Base-by-base conservation (phyloP, 2,797 vertebrate genomes). In the Alfaro cultratus region DNA sequence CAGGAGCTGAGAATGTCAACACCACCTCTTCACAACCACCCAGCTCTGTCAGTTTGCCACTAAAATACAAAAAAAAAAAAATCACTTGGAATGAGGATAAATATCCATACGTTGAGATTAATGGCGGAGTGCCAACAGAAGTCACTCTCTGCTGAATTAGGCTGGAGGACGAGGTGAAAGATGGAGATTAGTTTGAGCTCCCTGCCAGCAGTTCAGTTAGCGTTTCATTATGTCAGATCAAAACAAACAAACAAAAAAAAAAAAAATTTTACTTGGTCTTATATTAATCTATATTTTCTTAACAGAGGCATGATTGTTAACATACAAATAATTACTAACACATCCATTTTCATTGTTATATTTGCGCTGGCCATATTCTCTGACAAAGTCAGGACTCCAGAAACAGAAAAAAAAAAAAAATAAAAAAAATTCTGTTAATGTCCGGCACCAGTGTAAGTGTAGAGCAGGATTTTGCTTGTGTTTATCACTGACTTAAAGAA, bases 271-370 rank as follows among this genome's bases (percentile, higher is more conserved):
- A 75, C 55, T 71, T 89, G 76, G 88, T 88, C 87, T 93, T 92
- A 90, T 87, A 91, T 91, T 91, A 92, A 93, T 90, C 83, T 85
- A 85, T 83, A 85, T 87, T 86, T 92, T 70, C 39, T n/a, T 68
- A 83, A 87, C 83, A 88, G 86, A 87, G 81, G 68, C 62, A 79
- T 78, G 77, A 83, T 75, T 82, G 80, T 92, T 93, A 91, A 90
- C 82, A 86, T 78, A 89, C 80, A 90, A 80, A 90, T 73, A 80
- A 83, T 84, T 47, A 82, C 41, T 73, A 88, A 88, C 79, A 82
- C 60, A 53, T 77, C 76, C 0, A 31, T 79, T 80, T 82, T 75
- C 81, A 60, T 79, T 82, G 84, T 85, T 89, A 86, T 82, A 92
- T 80, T 79, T 92, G 75, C 82, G 81, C 85, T 43, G n/a, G 62